Base-by-base conservation (phyloP, 1,140 invertebrate genomes). In the Drosophila sp. region DNA sequence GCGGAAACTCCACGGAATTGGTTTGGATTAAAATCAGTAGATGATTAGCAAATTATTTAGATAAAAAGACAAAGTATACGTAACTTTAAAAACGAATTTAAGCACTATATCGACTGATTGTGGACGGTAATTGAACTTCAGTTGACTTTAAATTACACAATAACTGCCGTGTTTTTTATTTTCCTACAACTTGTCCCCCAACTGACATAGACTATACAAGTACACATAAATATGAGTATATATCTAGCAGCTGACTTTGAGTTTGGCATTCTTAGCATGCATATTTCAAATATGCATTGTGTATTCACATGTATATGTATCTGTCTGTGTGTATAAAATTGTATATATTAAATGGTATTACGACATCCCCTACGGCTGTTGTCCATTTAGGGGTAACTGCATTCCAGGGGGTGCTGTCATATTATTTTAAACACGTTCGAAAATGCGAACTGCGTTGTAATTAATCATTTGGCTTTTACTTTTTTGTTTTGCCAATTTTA, bases 341-440 rank as follows among this genome's bases (percentile, higher is more conserved):
- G 34, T 38, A 4, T 38, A 38, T 36, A 32, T 57, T 27, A 36
- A 51, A 53, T 61, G 18, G 25, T 16, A 69, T 70, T 70, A 64
- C 48, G 66, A 63, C 58, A 70, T 53, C 16, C 36, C 65, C 27
- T 38, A 59, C 45, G 18, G 18, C 18, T 29, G 54, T 4, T 48
- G 43, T 27, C 32, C 58, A 51, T 62, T 51, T 57, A 27, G 32
- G 6, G 41, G 9, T 9, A 76, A 73, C 45, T 61, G 59, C 77
- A 78, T 64, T 64, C 41, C 16, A n/a, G 27, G 27, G 46, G 46
- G 67, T 61, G 72, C 38, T 53, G 64, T 65, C 46, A 73, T 57
- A 64, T 71, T 62, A 75, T 75, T 66, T 75, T 57, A 64, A 72
- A 76, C 81, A 87, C 81, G 78, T 86, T 72, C 21, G 57, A 36